Evolutionary conservation across 2,888 invertebrate genomes (phyloP), one percentile per base, ranked within the genome.

Genomic region (Unio pictorum): DNA sequence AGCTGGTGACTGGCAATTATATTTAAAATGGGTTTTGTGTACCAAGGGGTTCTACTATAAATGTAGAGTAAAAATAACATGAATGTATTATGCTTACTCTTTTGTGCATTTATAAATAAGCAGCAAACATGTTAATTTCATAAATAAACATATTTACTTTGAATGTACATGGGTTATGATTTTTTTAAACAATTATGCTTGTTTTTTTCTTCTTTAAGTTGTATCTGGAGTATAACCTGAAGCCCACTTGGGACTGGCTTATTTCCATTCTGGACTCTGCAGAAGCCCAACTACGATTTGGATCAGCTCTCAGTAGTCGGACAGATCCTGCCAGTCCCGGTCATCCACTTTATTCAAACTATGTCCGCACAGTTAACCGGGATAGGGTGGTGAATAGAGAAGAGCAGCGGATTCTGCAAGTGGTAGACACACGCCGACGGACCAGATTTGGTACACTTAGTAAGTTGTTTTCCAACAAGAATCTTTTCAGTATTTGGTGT

Each of bases 211-310:
- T 20, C 7, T 61, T 72, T 1, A 69, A 86, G 86, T 68, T 78
- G 23, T 86, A 83, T 70, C 72, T 85, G 26, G 84, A 86, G 65
- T 80, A 81, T 55, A 82, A 86, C 61, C 73, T 87, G 62, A 79
- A 83, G 93, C 91, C 93, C 30, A 97, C 97, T 0, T 99, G 99
- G 99, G 95, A 97, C 89, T 99, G 99, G 99, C 92, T 99, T 66
- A 93, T 97, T 76, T 95, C 95, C 0, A 96, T 99, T 3, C 97
- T 99, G 98, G 99, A 99, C 88, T 96, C 98, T 1, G 98, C 98
- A 0, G 99, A 99, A 91, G 97, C 98, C 0, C 99, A 99, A 90
- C 92, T 99, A 3, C 93, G 97, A 61, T 99, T 91, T 83, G 92
- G 92, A 20, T 89, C 91, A 23, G 90, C 91, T 8, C 86, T 92